These are phyloP conservation scores for Vanacampus margaritifer DNA, from an alignment of 2,113 vertebrate genomes.

Conservation along the genomic window DNA sequence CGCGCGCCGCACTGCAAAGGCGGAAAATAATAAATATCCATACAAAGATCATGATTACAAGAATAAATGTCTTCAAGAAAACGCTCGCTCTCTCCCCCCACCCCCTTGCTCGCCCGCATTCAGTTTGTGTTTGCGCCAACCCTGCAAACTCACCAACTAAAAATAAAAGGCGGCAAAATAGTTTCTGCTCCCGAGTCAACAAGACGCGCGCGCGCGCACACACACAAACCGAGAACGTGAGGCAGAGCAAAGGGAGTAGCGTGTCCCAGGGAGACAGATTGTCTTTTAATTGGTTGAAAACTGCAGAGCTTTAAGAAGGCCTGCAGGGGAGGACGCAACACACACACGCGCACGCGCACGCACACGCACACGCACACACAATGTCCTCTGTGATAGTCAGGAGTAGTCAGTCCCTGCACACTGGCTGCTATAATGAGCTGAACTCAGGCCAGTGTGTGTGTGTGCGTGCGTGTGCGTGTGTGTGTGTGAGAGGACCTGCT, in stretches of 20 bases:
- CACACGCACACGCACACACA: not conserved
- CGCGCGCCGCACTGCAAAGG: not conserved
- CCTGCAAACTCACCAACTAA: constrained; percentile 30
- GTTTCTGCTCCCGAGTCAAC: constrained; percentile 28
- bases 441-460: constrained; percentile 1
- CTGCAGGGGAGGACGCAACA: constrained; percentile 38
- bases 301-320: constrained; percentile 55
- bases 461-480: constrained; percentile 10
- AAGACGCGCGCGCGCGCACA: constrained; percentile 13
- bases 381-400: not conserved
- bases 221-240: constrained; percentile 26
- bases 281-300: constrained; percentile 69
- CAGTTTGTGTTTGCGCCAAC: not conserved
- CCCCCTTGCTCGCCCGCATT: not conserved
- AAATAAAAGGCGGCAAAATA: constrained; percentile 37
- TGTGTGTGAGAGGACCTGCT: constrained; percentile 29
- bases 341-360: not conserved
- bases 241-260: constrained; percentile 39
- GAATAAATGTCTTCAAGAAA: not conserved
- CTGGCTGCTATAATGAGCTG: constrained; percentile 4
- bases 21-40: not conserved
- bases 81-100: not conserved
- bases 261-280: constrained; percentile 57
- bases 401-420: not conserved
- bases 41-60: not conserved